These are phyloP conservation scores for Polyergus mexicanus DNA, from an alignment of 1,140 invertebrate genomes.

Conservation along the genomic window DNA sequence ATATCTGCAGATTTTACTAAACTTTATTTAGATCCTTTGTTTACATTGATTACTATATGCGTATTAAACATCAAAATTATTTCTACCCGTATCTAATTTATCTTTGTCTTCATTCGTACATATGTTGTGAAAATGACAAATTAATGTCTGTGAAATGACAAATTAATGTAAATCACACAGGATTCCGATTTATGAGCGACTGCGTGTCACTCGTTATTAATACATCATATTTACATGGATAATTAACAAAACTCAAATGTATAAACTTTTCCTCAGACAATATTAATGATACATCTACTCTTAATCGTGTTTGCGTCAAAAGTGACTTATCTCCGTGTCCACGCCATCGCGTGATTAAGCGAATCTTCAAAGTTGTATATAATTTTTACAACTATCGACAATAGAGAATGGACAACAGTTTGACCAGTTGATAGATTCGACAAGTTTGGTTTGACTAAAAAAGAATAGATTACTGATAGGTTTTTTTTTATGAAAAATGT, in stretches of 20 bases:
- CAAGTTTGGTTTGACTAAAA: not conserved
- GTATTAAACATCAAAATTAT: not conserved
- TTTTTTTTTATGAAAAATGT: conserved; percentile 50
- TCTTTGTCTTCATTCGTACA: not conserved
- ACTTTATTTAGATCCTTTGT: not conserved
- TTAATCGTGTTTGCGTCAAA: conserved; percentile 41
- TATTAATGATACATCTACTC: conserved; percentile 47
- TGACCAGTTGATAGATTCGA: conserved; percentile 21
- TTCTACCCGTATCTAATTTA: not conserved
- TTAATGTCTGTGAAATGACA: conserved; percentile 18
- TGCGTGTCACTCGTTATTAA: not conserved
- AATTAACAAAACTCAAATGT: conserved; percentile 25
- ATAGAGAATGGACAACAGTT: not conserved
- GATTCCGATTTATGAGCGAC: not conserved
- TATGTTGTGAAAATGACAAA: conserved; percentile 1
- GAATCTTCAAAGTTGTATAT: conserved; percentile 41
- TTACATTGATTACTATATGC: not conserved
- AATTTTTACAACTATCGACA: conserved; percentile 27
- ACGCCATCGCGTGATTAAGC: conserved; percentile 43
- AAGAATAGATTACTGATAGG: not conserved
- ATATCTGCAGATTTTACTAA: not conserved
- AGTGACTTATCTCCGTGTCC: conserved; percentile 29
- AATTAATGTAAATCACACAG: conserved; percentile 13
- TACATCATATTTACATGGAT: conserved; percentile 15
- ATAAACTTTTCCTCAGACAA: conserved; percentile 33